Evolutionary conservation across 1,140 invertebrate species (phyloP).

Genomic region (Chironomus striatipennis): DNA sequence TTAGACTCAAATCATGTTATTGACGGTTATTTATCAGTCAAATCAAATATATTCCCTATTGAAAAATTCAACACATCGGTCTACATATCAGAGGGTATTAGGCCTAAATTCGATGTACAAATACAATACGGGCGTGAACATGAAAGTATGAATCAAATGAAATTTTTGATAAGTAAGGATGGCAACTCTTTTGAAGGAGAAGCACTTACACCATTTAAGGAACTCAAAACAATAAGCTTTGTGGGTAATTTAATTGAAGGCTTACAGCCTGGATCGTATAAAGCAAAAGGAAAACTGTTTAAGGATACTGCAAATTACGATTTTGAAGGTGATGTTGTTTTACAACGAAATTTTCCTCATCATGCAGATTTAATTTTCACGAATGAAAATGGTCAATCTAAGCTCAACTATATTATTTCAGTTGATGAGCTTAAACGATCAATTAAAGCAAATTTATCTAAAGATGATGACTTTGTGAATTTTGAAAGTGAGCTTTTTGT

Average conservation of each 20-base stretch:
- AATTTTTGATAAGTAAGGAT: background rate
- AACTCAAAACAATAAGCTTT: background rate
- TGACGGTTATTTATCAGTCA: background rate
- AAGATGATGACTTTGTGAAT: background rate
- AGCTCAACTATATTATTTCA: background rate
- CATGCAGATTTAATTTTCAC: background rate
- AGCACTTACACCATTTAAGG: background rate
- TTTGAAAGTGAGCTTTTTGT: conserved; percentile 17
- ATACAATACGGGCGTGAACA: background rate
- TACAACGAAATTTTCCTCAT: background rate
- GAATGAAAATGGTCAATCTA: background rate
- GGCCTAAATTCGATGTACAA: background rate
- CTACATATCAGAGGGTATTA: background rate
- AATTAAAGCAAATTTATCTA: background rate
- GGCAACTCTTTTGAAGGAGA: background rate
- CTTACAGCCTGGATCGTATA: background rate
- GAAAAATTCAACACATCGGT: conserved; percentile 1
- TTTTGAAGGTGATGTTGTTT: background rate
- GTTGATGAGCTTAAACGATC: background rate
- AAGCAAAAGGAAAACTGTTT: background rate
- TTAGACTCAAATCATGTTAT: background rate
- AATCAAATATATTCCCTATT: background rate
- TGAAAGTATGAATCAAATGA: background rate
- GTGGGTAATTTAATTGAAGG: background rate
- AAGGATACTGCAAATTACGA: background rate